Evolutionary conservation across 2,888 invertebrate species (phyloP), one percentile per base, ranked within the genome.

Genomic region (Mesoligia furuncula): DNA sequence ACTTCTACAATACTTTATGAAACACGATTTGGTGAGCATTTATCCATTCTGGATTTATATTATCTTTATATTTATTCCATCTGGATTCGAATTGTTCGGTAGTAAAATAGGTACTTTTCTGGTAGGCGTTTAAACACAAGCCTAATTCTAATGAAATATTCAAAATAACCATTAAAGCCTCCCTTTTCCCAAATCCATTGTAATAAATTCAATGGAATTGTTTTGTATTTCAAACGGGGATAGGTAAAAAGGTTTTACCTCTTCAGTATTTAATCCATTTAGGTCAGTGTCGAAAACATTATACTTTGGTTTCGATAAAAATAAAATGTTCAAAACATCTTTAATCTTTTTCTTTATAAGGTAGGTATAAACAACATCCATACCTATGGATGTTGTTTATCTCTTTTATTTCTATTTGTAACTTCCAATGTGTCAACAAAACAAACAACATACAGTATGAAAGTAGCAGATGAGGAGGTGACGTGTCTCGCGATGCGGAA

Each of bases 91-190:
- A n/a, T n/a, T n/a, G n/a, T n/a, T n/a, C n/a, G n/a, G n/a, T n/a
- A n/a, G n/a, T n/a, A n/a, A n/a, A n/a, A n/a, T n/a, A n/a, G n/a
- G n/a, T n/a, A n/a, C n/a, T n/a, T n/a, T n/a, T n/a, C n/a, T n/a
- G n/a, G n/a, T n/a, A n/a, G n/a, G n/a, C n/a, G n/a, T n/a, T n/a
- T n/a, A n/a, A n/a, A n/a, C n/a, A n/a, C n/a, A n/a, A n/a, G n/a
- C n/a, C n/a, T n/a, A n/a, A n/a, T n/a, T 81, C n/a, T 36, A 36
- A 80, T 36, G 39, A 39, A 62, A 70, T 76, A 57, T 76, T 71
- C 39, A 81, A 57, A 59, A 61, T n/a, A 69, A 48, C 54, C 61
- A 81, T 66, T 62, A 62, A 48, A 45, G 11, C 39, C 9, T 45
- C 36, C 24, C 27, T 80, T 71, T 69, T 20, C 36, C 17, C 66